Evolutionary conservation across 1,140 invertebrate species (phyloP), one percentile per base, ranked within the genome.

Genomic region (Idris sp.): DNA sequence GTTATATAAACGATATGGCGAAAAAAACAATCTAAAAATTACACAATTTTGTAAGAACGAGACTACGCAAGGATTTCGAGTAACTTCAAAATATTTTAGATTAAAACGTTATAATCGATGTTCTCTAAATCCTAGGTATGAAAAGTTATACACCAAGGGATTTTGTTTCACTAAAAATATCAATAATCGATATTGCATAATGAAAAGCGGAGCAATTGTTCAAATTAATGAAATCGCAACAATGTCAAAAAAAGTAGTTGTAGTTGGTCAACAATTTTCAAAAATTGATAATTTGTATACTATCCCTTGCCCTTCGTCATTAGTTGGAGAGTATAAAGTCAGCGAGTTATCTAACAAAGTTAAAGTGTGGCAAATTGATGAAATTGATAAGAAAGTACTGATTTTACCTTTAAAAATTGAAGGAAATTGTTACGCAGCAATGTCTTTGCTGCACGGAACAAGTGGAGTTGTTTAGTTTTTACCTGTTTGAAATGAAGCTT

Each of bases 221-320:
- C 5, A 49, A 41, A 62, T 49, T n/a, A 62, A 31, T 8, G 58
- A 49, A 31, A 62, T 62, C 5, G 56, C 31, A 1, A 61, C 56
- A 30, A 61, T 40, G 19, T 26, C 43, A 6, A 40, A 48, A 11
- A 16, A 61, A 13, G 0, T 48, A 11, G 31, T 61, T 28, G 6
- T 61, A 38, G 19, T 58, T 44, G 53, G 38, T 31, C 53, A 58
- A 19, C 6, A 25, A 0, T 58, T 15, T 25, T 1, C 2, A 0
- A 2, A 11, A 0, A 5, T 43, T n/a, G 53, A 33, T 0, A 35
- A 43, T 41, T 31, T 58, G 15, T 58, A 33, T 33, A 28, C 7
- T 13, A 1, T n/a, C 22, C 53, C 53, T 10, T 58, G 53, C 19
- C 40, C 38, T 14, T 58, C 53, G 4, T 56, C 36, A 2, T 6